Evolutionary conservation across 2,797 vertebrate species (phyloP).

Genomic region (Danio choprae): DNA sequence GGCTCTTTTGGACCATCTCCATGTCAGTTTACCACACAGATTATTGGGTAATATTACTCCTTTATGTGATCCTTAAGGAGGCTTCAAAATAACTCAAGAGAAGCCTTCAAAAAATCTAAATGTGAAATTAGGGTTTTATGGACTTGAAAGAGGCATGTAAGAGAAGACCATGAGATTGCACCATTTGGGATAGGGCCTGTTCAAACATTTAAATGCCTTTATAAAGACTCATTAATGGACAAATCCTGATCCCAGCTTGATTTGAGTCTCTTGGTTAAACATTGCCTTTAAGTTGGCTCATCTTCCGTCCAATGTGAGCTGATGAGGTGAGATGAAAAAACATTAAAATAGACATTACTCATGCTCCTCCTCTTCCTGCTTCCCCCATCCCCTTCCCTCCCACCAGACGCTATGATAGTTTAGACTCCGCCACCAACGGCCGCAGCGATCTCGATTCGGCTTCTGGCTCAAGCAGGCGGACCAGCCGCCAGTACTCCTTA

Average conservation of each 20-base stretch:
- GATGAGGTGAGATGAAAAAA: slow-evolving; percentile 59
- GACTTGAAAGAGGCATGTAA: background rate
- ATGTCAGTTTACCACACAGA: background rate
- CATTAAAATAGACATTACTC: slow-evolving; percentile 75
- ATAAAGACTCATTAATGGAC: background rate
- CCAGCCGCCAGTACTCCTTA: slow-evolving; percentile 92
- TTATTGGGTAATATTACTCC: background rate
- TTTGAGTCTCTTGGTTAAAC: slow-evolving; percentile 55
- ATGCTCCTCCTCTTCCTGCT: slow-evolving; percentile 80
- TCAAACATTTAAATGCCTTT: background rate
- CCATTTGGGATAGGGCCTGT: slow-evolving; percentile 24
- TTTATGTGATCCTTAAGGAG: background rate
- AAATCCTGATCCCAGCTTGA: slow-evolving; percentile 30
- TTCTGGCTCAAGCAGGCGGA: slow-evolving; percentile 91
- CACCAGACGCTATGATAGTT: slow-evolving; percentile 93
- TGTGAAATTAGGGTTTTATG: background rate
- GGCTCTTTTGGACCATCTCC: background rate
- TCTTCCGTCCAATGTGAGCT: slow-evolving; percentile 35
- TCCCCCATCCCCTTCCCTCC: slow-evolving; percentile 78
- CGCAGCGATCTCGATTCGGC: slow-evolving; percentile 94
- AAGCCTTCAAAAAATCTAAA: background rate
- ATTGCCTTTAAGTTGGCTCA: slow-evolving; percentile 54
- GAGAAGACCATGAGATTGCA: background rate
- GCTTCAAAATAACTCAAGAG: background rate
- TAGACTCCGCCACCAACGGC: slow-evolving; percentile 93